These are phyloP conservation scores for Tetragonisca angustula DNA, from an alignment of 2,888 invertebrate genomes.

Conservation along the genomic window DNA sequence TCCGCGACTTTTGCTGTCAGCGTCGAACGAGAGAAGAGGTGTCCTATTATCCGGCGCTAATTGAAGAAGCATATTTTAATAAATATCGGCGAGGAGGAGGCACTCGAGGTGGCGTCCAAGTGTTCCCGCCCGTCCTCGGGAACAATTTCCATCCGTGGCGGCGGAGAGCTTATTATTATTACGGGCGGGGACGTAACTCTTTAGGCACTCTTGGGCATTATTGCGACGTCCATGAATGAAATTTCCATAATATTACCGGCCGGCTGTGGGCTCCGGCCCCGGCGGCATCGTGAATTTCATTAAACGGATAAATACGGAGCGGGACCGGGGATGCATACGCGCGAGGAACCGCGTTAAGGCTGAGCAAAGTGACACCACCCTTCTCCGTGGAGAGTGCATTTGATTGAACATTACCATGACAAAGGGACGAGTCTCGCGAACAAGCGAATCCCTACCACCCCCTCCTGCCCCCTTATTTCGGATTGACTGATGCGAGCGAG, in stretches of 20 bases:
- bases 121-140: not conserved
- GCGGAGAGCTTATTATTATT: constrained; percentile 48
- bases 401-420: constrained; percentile 79
- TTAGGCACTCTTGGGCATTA: constrained; percentile 41
- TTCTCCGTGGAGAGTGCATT: constrained; percentile 59
- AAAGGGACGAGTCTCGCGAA: constrained; percentile 62
- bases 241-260: constrained; percentile 70
- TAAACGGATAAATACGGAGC: constrained; percentile 74
- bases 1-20: not conserved
- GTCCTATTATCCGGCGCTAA: not conserved
- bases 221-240: constrained; percentile 61
- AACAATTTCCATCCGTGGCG: constrained; percentile 33
- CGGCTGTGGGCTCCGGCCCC: constrained; percentile 8
- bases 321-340: constrained; percentile 50
- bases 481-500: not conserved
- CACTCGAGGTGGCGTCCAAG: not conserved
- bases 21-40: too few species aligned
- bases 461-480: not conserved
- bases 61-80: not conserved
- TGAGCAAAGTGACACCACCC: constrained; percentile 41
- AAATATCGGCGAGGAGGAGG: not conserved
- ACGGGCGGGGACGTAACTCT: constrained; percentile 52
- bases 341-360: constrained; percentile 36
- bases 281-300: constrained; percentile 69
- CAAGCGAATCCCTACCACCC: not conserved